Percentiles rank a stretch among this genome's conserved stretches.
Evolutionary conservation across 2,797 vertebrate genomes (phyloP).

Genomic region (Mustela erminea): DNA sequence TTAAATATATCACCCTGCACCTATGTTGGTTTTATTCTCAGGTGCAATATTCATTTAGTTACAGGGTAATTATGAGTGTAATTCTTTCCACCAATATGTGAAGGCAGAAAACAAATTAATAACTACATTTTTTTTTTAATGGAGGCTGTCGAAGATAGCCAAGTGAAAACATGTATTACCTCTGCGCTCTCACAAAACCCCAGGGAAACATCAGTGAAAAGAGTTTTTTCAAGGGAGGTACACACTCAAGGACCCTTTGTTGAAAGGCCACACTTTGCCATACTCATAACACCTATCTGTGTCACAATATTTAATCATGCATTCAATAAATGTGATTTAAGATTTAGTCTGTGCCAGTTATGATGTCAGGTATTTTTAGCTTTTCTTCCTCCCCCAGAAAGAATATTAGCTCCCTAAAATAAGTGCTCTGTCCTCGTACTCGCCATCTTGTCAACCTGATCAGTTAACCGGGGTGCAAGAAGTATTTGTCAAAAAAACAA

Average conservation of each 20-base stretch:
- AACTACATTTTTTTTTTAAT: not conserved
- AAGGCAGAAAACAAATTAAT: not conserved
- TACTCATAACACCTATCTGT: not conserved
- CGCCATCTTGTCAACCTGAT: not conserved
- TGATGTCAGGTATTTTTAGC: not conserved
- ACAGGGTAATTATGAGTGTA: constrained; percentile 13
- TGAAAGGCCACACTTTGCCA: not conserved
- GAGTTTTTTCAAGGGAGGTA: not conserved
- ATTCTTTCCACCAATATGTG: constrained; percentile 22
- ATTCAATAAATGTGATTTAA: not conserved
- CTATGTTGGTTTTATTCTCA: not conserved
- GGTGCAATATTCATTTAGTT: constrained; percentile 52
- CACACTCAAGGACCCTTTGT: not conserved
- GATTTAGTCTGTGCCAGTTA: not conserved
- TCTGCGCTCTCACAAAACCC: constrained; percentile 18
- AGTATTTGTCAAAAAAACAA: not conserved
- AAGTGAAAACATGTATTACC: not conserved
- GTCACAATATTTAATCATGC: not conserved
- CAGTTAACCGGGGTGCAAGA: not conserved
- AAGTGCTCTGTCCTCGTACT: not conserved
- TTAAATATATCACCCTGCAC: constrained; percentile 10
- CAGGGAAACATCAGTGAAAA: not conserved
- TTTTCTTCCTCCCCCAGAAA: not conserved
- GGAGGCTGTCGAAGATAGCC: not conserved
- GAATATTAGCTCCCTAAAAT: not conserved